Evolutionary conservation across 2,888 invertebrate genomes (phyloP), one percentile per base, ranked within the genome.

Genomic region (Lasioglossum oenotherae): DNA sequence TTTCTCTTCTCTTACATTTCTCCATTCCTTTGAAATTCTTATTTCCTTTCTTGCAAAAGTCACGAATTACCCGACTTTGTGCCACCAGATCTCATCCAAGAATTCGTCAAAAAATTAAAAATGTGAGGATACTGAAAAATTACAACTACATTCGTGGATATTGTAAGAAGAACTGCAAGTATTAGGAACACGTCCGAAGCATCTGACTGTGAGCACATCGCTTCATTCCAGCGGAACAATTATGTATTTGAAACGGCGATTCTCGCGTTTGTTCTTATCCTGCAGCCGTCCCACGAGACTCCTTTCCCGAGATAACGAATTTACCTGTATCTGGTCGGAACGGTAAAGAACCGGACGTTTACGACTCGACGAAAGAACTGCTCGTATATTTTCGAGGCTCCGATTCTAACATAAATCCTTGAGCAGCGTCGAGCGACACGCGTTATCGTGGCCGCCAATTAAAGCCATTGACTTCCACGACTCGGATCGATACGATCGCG

Each of bases 391-490:
- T 60, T 46, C 46, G 64, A 27, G 41, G 10, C 31, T 35, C 73
- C 72, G 73, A 44, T 74, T 74, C 73, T 74, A 64, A 46, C 74
- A 49, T 35, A 35, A 73, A 73, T 14, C 49, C 67, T 84, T 69
- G 46, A 44, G 67, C 73, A 69, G 69, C 23, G 31, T 27, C 27
- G 23, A 38, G n/a, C 64, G 57, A 77, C 73, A 78, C 74, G 74
- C 44, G 73, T 57, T 74, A 74, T 69, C 46, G 41, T 27, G 27
- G 64, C 69, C 78, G 78, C 84, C 84, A 84, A 84, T 84, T 84
- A 84, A 84, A 82, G 38, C 31, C 83, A 53, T 82, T n/a, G 84
- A 78, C 69, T 78, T 60, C 35, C 46, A 81, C 57, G 81, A 75
- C 71, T 67, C 23, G 60, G 76, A 64, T 76, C 76, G 77, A 46